Percentiles rank a stretch among this genome's conserved stretches.
phyloP scores from a whole-genome alignment of 2,888 invertebrate genomes.

The Clusia tigrina region DNA sequence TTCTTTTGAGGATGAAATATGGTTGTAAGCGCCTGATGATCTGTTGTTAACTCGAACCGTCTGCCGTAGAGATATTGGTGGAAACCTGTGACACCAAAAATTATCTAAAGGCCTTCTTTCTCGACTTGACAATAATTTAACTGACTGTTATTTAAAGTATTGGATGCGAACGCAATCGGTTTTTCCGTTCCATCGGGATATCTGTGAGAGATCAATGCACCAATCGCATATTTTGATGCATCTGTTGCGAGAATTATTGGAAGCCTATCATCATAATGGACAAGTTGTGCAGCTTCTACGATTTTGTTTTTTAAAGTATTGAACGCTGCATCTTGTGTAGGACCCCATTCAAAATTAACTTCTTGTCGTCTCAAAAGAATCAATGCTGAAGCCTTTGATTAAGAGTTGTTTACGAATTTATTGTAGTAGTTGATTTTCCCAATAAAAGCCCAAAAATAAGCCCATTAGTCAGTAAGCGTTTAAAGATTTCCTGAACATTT shows the following conservation, averaged over 20 bases:
- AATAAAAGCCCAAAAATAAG: slow-evolving; percentile 27
- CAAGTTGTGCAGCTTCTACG: slow-evolving; percentile 21
- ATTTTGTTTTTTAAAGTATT: slow-evolving; percentile 18
- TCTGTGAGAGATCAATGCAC: slow-evolving; percentile 27
- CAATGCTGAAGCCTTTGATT: slow-evolving; percentile 29
- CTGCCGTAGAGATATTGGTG: slow-evolving; percentile 30
- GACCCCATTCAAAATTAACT: slow-evolving; percentile 21
- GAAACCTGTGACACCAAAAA: slow-evolving; percentile 28
- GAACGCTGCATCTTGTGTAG: slow-evolving; percentile 18
- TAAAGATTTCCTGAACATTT: slow-evolving; percentile 23
- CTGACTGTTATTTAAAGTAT: slow-evolving; percentile 30
- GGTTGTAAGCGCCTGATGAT: slow-evolving; percentile 32
- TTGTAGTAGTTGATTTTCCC: slow-evolving; percentile 34
- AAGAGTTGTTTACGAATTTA: slow-evolving; percentile 32
- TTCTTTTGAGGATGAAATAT: too few relatives aligned
- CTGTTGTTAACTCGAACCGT: slow-evolving; percentile 28
- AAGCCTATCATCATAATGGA: slow-evolving; percentile 24
- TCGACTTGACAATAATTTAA: slow-evolving; percentile 28
- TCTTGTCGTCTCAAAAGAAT: slow-evolving; percentile 17
- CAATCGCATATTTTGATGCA: slow-evolving; percentile 27
- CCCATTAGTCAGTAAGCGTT: slow-evolving; percentile 16
- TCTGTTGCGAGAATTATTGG: slow-evolving; percentile 31
- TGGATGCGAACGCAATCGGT: slow-evolving; percentile 32
- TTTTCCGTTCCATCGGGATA: slow-evolving; percentile 25
- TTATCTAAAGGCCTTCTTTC: slow-evolving; percentile 28